Evolutionary conservation across 2,113 vertebrate species (phyloP).

Genomic region (Puntigrus tetrazona): DNA sequence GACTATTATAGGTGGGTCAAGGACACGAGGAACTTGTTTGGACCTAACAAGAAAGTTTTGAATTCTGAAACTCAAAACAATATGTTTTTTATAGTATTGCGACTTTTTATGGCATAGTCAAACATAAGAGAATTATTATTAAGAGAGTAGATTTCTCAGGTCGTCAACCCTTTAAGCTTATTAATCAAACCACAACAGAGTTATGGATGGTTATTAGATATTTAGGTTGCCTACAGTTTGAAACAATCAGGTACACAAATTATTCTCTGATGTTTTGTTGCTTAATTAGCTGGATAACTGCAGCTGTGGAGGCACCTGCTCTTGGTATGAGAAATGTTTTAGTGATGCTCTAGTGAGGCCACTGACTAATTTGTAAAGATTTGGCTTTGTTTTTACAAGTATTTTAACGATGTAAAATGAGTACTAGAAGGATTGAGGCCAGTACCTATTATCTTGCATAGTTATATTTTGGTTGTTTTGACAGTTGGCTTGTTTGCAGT

Average conservation of each 20-base stretch:
- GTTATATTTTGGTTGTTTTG: background rate
- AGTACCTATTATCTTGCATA: too few species aligned
- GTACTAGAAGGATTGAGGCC: background rate
- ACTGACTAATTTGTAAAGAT: background rate
- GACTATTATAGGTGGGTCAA: background rate
- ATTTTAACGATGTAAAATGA: background rate
- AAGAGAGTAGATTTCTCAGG: background rate
- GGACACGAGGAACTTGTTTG: background rate
- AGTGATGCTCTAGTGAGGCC: slow-evolving; percentile 2
- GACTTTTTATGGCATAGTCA: background rate
- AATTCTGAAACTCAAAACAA: background rate
- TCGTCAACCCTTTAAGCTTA: background rate
- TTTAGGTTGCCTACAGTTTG: slow-evolving; percentile 10
- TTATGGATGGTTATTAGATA: background rate
- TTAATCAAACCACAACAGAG: background rate
- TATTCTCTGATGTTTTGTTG: slow-evolving; percentile 3
- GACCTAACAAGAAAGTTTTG: background rate
- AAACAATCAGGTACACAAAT: slow-evolving; percentile 12
- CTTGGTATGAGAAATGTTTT: background rate
- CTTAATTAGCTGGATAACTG: slow-evolving; percentile 20
- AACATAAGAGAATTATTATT: background rate
- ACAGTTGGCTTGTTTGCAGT: too few species aligned
- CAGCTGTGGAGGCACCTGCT: slow-evolving; percentile 32
- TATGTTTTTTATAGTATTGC: background rate
- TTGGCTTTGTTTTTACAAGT: background rate